phyloP scores from a whole-genome alignment of 2,797 vertebrate species.

The Alcedo atthis region DNA sequence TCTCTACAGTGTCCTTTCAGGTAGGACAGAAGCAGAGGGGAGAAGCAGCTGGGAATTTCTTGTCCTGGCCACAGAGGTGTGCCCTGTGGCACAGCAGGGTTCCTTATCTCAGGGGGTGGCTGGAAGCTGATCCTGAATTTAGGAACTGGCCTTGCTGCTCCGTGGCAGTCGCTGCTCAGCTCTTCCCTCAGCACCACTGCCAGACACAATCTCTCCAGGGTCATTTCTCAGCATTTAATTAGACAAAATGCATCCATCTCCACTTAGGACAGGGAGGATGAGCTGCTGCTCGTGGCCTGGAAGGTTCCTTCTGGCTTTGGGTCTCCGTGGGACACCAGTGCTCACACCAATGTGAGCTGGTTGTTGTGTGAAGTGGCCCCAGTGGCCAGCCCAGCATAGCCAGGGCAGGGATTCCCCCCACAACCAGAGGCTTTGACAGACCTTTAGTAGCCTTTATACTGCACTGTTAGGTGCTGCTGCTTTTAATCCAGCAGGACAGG shows the following conservation, averaged over 20 bases:
- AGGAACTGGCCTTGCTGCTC: background rate
- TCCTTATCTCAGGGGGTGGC: background rate
- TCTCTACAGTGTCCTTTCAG: too few species aligned
- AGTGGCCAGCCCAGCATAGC: background rate
- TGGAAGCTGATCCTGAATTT: background rate
- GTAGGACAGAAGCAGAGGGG: background rate
- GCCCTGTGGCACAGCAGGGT: background rate
- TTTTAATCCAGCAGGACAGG: background rate
- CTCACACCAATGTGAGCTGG: background rate
- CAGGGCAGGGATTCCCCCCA: fast-evolving
- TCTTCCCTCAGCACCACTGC: background rate
- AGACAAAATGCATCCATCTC: background rate
- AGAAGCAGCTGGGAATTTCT: background rate
- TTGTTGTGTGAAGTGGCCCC: background rate
- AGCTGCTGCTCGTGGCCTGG: fast-evolving
- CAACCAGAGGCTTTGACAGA: background rate
- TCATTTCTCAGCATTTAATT: fast-evolving
- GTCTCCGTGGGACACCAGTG: fast-evolving
- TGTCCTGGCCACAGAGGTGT: background rate
- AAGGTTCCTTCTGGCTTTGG: background rate
- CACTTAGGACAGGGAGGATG: background rate
- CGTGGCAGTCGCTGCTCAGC: fast-evolving
- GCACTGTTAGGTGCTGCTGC: background rate
- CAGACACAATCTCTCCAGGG: background rate
- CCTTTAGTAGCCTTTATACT: background rate